Evolutionary conservation across 2,113 vertebrate genomes (phyloP).

Genomic region (Cyphomyrus plagiostoma): DNA sequence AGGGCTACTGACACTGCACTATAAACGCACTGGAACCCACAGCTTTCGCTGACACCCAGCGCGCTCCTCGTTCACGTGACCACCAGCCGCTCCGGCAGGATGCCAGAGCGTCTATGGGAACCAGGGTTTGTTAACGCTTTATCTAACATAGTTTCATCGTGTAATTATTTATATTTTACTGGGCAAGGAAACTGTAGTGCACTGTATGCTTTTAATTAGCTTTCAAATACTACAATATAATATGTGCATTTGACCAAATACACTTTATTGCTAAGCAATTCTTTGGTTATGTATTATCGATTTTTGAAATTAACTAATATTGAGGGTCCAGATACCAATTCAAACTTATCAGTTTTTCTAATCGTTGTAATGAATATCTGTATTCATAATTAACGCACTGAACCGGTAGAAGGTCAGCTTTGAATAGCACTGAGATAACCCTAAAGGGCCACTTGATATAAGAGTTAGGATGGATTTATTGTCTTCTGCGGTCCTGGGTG

Average conservation of each 20-base stretch:
- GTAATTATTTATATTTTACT: not conserved
- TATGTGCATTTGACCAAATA: not conserved
- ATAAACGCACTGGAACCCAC: not conserved
- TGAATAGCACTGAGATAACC: not conserved
- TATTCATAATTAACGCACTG: not conserved
- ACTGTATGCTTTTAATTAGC: not conserved
- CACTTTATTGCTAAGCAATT: not conserved
- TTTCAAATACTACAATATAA: not conserved
- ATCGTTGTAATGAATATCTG: not conserved
- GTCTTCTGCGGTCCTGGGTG: not conserved
- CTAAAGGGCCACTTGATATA: not conserved
- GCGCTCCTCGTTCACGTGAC: conserved; percentile 12
- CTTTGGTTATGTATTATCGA: not conserved
- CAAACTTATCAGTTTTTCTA: not conserved
- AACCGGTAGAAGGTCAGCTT: not conserved
- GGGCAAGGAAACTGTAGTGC: not conserved
- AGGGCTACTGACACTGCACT: not conserved
- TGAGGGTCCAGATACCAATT: not conserved
- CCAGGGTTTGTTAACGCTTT: not conserved
- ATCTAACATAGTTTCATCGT: not conserved
- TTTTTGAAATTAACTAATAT: not conserved
- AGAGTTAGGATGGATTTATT: not conserved
- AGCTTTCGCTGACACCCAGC: conserved; percentile 1
- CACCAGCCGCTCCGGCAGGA: not conserved
- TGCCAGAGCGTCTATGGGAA: not conserved